Conservation (phyloP, 2,113 vertebrate genomes). For the Montifringilla adamsi region DNA sequence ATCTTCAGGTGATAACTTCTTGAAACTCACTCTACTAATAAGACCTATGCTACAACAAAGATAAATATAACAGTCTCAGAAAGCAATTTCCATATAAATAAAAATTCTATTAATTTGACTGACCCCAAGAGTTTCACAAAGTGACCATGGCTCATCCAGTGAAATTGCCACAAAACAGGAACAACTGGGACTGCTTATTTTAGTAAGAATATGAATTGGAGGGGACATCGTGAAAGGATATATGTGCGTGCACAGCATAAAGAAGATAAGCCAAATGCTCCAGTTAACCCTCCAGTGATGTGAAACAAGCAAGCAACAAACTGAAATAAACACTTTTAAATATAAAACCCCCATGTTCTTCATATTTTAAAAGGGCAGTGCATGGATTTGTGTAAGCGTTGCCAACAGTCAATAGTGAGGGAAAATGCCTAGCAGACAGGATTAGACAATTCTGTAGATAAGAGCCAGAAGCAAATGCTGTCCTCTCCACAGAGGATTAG, state of each 20-base stretch:
- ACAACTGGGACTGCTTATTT: not conserved
- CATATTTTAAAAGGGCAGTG: not conserved
- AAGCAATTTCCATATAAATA: not conserved
- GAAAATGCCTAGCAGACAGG: not conserved
- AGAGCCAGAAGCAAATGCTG: not conserved
- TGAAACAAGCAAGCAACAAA: not conserved
- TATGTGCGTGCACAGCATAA: not conserved
- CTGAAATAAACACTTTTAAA: not conserved
- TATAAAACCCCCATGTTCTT: accelerated
- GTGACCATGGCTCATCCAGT: not conserved
- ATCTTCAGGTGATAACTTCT: not conserved
- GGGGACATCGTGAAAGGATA: not conserved
- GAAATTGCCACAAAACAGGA: not conserved
- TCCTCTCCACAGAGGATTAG: not conserved
- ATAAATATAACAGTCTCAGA: not conserved
- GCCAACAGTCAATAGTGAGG: not conserved
- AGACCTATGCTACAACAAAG: not conserved
- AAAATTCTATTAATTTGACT: not conserved
- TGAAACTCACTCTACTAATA: not conserved
- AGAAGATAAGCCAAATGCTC: not conserved
- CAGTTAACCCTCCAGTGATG: not conserved
- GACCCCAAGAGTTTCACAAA: not conserved
- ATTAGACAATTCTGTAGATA: not conserved
- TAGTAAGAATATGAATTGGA: not conserved
- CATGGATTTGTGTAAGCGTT: not conserved